These are phyloP conservation scores for Diorhabda elongata DNA, from an alignment of 1,140 invertebrate species.

Conservation along the genomic window DNA sequence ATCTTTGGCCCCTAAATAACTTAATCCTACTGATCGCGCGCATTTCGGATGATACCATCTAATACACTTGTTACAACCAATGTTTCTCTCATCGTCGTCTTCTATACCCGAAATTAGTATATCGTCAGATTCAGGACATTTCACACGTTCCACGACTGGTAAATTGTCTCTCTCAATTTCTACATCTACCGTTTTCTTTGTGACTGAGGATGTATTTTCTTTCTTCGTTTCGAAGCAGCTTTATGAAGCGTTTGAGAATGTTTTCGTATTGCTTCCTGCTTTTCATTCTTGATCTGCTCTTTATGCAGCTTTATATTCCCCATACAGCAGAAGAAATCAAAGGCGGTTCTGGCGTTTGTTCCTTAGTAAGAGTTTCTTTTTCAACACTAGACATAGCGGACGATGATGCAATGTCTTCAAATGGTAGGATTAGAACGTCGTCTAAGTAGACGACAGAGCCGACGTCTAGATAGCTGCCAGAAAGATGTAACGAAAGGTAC, in stretches of 20 bases:
- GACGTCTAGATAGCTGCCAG: background rate
- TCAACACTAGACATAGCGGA: conserved; percentile 6
- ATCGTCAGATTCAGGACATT: conserved; percentile 10
- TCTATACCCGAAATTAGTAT: conserved; percentile 7
- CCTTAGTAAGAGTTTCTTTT: conserved; percentile 8
- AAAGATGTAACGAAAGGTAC: conserved; percentile 11
- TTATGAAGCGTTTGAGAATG: background rate
- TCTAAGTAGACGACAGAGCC: conserved; percentile 1
- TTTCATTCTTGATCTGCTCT: conserved; percentile 1
- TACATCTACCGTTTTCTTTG: background rate
- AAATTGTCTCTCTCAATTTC: conserved; percentile 8
- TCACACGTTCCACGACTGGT: conserved; percentile 5
- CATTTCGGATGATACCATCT: conserved; percentile 11
- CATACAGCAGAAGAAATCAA: conserved; percentile 5
- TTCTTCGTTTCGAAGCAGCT: conserved; percentile 9
- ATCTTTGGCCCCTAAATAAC: background rate
- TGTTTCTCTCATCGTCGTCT: conserved; percentile 13
- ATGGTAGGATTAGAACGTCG: conserved; percentile 8
- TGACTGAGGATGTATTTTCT: background rate
- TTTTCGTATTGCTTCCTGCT: background rate
- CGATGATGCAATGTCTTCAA: background rate
- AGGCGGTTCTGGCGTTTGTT: conserved; percentile 9
- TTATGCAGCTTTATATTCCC: too few relatives aligned
- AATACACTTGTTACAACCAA: conserved; percentile 10
- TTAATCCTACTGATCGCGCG: background rate